Evolutionary conservation across 2,888 invertebrate species (phyloP), one percentile per base, ranked within the genome.

Genomic region (Melitaea athalia): DNA sequence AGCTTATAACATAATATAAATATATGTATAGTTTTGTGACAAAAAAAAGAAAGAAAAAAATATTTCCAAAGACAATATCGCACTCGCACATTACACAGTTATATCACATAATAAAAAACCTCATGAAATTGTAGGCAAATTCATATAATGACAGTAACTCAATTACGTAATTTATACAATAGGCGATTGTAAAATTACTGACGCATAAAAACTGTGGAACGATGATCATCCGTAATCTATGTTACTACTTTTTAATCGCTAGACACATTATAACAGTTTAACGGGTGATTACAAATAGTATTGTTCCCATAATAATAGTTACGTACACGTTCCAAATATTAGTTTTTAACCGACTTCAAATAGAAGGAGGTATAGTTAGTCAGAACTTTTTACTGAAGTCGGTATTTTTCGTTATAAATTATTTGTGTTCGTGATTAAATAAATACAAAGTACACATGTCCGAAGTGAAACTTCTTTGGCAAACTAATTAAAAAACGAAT

Each of bases 101-200:
- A 17, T 11, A 12, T 24, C 4, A 11, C 11, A 24, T 24, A 24
- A 8, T 24, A 52, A 52, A 24, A 31, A 31, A 24, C 53, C 31
- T 14, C 33, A 11, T 14, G 31, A 53, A 31, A 38, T 42, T n/a
- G 42, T 57, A 67, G 67, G 62, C 63, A 52, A 59, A 52, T 63
- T 55, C 47, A 64, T 66, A 61, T 74, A 74, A 74, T 71, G 69
- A 65, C 68, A 74, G 71, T 62, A 68, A 69, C 68, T 69, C 68
- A 43, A 70, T 69, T 67, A 63, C 17, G 55, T 68, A 59, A 75
- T 76, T n/a, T n/a, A 76, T 75, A 70, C 24, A 24, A 24, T 71
- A 75, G 76, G 63, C 47, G 67, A 69, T 66, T 63, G 59, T 68
- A 53, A 62, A 43, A 50, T 65, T 67, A 67, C 45, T 70, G 63